Evolutionary conservation across 2,113 vertebrate genomes (phyloP), one percentile per base, ranked within the genome.

Genomic region (Propithecus coquereli): DNA sequence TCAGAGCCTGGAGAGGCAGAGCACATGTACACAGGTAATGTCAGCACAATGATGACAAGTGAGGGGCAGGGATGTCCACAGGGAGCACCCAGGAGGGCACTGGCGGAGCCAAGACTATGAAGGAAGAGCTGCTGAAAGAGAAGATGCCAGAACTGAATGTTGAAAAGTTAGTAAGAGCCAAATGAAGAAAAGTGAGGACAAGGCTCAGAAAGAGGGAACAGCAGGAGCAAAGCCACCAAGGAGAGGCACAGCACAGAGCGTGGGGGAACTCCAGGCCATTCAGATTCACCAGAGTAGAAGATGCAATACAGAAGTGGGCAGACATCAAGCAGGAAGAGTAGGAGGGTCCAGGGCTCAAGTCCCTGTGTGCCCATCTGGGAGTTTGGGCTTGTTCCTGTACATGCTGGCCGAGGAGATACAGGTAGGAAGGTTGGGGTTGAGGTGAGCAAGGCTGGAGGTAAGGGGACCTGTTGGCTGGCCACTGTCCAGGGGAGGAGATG

Each of bases 161-260:
- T 76, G 34, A 65, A 59, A 71, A 45, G 10, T 17, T 61, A 76
- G 18, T 10, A 25, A 81, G 17, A 83, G 34, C 5, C 32, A 34
- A 40, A 43, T n/a, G 18, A 20, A 45, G 52, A 27, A 37, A 17
- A 5, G 11, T 3, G 30, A 81, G 27, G 40, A 14, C 8, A 63
- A 6, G 22, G 14, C 54, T 40, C 23, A 77, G 85, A 23, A 37
- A 22, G 18, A 74, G 16, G 17, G 11, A 25, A 63, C n/a, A 23
- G 34, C 47, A 43, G 61, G 37, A 47, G 54, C 57, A 90, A 57
- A 92, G 59, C 14, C 80, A n/a, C 47, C 34, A 17, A 76, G 27
- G 30, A 7, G n/a, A 66, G 54, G 9, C 6, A 12, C 13, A 61
- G 30, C 9, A 1, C 0, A 17, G 22, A 17, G 20, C 8, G 1